These are phyloP conservation scores for Phoxinus phoxinus DNA, from an alignment of 2,113 vertebrate species.

Conservation along the genomic window DNA sequence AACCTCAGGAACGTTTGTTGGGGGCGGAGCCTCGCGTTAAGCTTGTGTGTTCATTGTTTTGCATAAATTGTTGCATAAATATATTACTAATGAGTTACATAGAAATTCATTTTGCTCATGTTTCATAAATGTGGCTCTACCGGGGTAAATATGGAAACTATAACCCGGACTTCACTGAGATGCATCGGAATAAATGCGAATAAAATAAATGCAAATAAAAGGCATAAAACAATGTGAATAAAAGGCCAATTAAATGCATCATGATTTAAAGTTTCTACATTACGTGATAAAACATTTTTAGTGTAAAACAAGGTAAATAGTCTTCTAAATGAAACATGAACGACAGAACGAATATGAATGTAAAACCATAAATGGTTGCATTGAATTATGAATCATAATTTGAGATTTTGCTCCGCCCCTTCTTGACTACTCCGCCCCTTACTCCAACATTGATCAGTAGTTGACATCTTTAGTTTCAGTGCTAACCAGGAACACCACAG, in stretches of 20 bases:
- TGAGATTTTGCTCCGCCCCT: neutral
- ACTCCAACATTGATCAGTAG: slow-evolving; percentile 1
- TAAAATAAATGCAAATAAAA: neutral
- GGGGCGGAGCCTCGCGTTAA: neutral
- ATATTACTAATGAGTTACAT: neutral
- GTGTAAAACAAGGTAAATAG: too few species aligned
- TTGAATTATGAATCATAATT: neutral
- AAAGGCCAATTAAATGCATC: neutral
- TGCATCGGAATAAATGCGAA: neutral
- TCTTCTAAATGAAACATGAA: neutral
- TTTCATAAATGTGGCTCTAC: neutral
- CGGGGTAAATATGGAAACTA: neutral
- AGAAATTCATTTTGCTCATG: neutral
- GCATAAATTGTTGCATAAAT: slow-evolving; percentile 15
- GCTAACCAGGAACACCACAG: slow-evolving; percentile 45
- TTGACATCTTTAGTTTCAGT: slow-evolving; percentile 32
- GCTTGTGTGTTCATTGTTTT: neutral
- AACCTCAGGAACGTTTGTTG: neutral
- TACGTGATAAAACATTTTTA: too few species aligned
- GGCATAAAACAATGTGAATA: neutral
- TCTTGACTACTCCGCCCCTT: neutral
- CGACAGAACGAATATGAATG: neutral
- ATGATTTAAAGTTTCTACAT: too few species aligned
- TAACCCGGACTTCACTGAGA: neutral
- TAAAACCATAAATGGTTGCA: neutral